Percentiles rank a stretch among this genome's conserved stretches.
These are phyloP conservation scores for Champsocephalus gunnari DNA, from an alignment of 2,797 vertebrate species.

Conservation along the genomic window DNA sequence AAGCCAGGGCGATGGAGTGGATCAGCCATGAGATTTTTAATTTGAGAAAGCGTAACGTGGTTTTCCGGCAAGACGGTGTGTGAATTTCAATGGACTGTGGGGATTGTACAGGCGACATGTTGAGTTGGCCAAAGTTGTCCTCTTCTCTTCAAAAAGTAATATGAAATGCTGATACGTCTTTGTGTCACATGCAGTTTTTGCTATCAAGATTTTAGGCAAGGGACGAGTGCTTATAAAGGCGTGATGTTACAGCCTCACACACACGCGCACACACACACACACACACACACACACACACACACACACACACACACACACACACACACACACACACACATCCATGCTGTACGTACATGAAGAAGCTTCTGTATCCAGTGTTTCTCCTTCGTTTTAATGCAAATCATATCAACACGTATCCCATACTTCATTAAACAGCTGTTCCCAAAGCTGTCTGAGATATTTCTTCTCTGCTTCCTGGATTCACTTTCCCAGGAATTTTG, in stretches of 20 bases:
- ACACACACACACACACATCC: slow-evolving; percentile 2
- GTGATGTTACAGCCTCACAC: not conserved
- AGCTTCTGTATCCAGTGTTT: slow-evolving; percentile 1
- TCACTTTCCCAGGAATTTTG: slow-evolving; percentile 82
- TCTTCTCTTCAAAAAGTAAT: slow-evolving; percentile 25
- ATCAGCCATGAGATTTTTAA: slow-evolving; percentile 81
- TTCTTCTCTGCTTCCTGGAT: slow-evolving; percentile 64
- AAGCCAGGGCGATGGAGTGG: slow-evolving; percentile 77
- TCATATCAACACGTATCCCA: slow-evolving; percentile 43
- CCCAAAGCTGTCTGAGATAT: slow-evolving; percentile 63
- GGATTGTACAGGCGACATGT: slow-evolving; percentile 58
- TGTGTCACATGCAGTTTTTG: not conserved
- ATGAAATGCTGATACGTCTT: slow-evolving; percentile 23
- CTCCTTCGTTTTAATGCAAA: slow-evolving; percentile 28
- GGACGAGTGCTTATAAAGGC: not conserved
- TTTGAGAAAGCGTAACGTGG: slow-evolving; percentile 77
- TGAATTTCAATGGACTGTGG: slow-evolving; percentile 74
- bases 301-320: not conserved
- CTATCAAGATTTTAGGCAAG: not conserved
- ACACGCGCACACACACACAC: not conserved
- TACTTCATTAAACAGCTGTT: slow-evolving; percentile 67
- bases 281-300: slow-evolving; percentile 1
- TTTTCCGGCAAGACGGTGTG: slow-evolving; percentile 66
- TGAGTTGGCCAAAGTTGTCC: slow-evolving; percentile 54
- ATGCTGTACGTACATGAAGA: not conserved